Percentiles rank a stretch among this genome's conserved stretches.
These are phyloP conservation scores for Napeogenes sylphis DNA, from an alignment of 2,888 invertebrate species.

Conservation along the genomic window DNA sequence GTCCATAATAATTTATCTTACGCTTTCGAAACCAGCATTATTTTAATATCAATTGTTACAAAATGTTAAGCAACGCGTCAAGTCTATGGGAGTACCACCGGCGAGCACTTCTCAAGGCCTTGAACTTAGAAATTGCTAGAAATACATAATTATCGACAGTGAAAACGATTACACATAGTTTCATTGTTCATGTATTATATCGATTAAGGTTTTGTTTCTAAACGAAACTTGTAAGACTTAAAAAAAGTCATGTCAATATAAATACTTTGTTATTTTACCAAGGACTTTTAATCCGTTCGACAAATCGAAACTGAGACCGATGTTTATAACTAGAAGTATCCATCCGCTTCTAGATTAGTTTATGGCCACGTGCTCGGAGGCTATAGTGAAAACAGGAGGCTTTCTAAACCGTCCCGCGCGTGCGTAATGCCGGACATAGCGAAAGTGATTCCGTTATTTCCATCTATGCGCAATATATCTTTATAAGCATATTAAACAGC, in stretches of 20 bases:
- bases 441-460: slow-evolving; percentile 32
- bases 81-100: slow-evolving; percentile 29
- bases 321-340: not conserved
- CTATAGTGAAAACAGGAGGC: slow-evolving; percentile 39
- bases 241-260: not conserved
- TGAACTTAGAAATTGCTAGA: slow-evolving; percentile 35
- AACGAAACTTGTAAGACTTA: not conserved
- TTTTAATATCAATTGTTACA: slow-evolving; percentile 30
- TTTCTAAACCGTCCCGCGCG: slow-evolving; percentile 40
- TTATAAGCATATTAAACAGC: slow-evolving; percentile 20
- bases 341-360: slow-evolving; percentile 3
- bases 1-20: no score
- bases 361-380: slow-evolving; percentile 18
- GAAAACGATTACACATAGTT: slow-evolving; percentile 6
- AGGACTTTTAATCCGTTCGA: no score
- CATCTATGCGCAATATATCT: slow-evolving; percentile 27
- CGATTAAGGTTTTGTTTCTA: slow-evolving; percentile 3
- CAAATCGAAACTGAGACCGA: no score
- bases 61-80: slow-evolving; percentile 25
- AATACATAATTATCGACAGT: slow-evolving; percentile 18
- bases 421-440: slow-evolving; percentile 40
- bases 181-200: slow-evolving; percentile 8
- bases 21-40: slow-evolving; percentile 13
- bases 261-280: no score
- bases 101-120: slow-evolving; percentile 32